Evolutionary conservation across 2,888 invertebrate species (phyloP).

Genomic region (Anoplius nigerrimus): DNA sequence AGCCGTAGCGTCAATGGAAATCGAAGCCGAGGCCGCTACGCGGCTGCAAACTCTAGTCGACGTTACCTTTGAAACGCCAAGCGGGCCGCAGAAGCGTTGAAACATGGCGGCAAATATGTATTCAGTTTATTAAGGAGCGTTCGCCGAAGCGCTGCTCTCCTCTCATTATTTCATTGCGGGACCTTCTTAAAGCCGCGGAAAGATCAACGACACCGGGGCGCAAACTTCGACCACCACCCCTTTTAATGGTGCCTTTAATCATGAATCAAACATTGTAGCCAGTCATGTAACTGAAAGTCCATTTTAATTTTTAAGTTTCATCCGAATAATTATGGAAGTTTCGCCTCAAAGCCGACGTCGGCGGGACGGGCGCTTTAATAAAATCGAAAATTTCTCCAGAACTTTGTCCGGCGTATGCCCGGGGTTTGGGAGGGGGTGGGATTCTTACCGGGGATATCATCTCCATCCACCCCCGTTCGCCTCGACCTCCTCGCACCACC

Average conservation of each 20-base stretch:
- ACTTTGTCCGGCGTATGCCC: slow-evolving; percentile 7
- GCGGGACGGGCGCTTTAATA: slow-evolving; percentile 13
- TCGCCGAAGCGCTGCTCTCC: too few relatives aligned
- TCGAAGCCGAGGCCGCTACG: too few relatives aligned
- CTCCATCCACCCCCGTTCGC: not conserved
- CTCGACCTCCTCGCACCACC: not conserved
- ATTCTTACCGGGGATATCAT: not conserved
- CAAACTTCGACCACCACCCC: not conserved
- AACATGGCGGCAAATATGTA: too few relatives aligned
- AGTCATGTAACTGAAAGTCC: slow-evolving; percentile 24
- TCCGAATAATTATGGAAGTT: slow-evolving; percentile 16
- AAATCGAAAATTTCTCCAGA: slow-evolving; percentile 16
- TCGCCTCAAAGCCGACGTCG: not conserved
- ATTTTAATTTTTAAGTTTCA: slow-evolving; percentile 16
- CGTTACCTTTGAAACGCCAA: too few relatives aligned
- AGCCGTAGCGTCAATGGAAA: too few relatives aligned
- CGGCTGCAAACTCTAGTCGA: too few relatives aligned
- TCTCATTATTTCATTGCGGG: too few relatives aligned
- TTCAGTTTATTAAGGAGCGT: too few relatives aligned
- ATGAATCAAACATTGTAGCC: slow-evolving; percentile 5
- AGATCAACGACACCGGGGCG: too few relatives aligned
- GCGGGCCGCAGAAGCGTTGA: too few relatives aligned
- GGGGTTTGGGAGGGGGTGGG: too few relatives aligned
- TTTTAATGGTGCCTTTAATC: not conserved
- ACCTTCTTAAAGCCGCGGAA: not conserved